Base-by-base conservation (phyloP, 2,888 invertebrate genomes). In the Emmelina monodactyla region DNA sequence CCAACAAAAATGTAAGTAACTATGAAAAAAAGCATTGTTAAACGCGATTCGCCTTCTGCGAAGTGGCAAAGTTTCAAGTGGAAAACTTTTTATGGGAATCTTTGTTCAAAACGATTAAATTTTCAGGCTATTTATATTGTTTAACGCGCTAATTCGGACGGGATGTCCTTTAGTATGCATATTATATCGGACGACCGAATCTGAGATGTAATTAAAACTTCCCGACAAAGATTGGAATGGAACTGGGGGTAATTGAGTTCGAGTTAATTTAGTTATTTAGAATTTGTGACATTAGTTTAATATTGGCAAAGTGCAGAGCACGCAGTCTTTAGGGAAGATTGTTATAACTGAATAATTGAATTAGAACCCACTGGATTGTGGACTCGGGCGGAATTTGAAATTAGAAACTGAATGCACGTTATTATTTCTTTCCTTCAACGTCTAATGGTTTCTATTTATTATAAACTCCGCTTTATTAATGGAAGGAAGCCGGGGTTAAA, bases 1-100 rank as follows among this genome's bases (percentile, higher is more conserved):
- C 72, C 75, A 72, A 73, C 75, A 78, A 79, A 78, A 78, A 73
- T 71, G 69, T 68, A 68, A 69, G 68, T 4, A 9, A n/a, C n/a
- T n/a, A n/a, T 71, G 78, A 75, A 70, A 76, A 78, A 76, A 72
- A 73, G 70, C 76, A 78, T 78, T 78, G 78, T 76, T 75, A 71
- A 78, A 70, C 72, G 73, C 70, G 70, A 62, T 69, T 69, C 62
- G 66, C 69, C 71, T 71, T 67, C 69, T 65, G 61, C 63, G 69
- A 72, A 78, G 76, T 76, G 75, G 72, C 67, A 68, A 79, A 79
- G 70, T 79, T 78, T 71, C 62, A 75, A 79, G 78, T 79, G 73
- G 76, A 75, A 78, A 79, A 79, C 70, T 76, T 41, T 79, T 75
- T 66, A 64, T 72, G 66, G 71, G 68, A 63, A 70, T 72, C 75